These are phyloP conservation scores for Oceanites oceanicus DNA, from an alignment of 2,113 vertebrate species.

Conservation along the genomic window DNA sequence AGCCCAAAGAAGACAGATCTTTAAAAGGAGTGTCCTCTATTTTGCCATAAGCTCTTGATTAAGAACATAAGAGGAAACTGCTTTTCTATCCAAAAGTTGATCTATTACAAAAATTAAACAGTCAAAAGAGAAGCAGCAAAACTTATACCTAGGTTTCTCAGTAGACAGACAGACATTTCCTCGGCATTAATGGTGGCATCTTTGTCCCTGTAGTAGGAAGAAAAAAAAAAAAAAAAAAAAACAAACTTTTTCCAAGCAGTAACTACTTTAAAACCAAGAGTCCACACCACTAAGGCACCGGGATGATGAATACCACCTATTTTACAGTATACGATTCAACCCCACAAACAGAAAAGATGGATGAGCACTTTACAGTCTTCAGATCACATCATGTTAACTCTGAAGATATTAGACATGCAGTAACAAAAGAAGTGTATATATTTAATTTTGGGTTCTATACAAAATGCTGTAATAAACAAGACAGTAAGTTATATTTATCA, in stretches of 20 bases:
- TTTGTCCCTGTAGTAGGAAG: constrained; percentile 75
- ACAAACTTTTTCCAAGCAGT: background rate
- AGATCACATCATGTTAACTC: background rate
- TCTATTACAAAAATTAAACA: background rate
- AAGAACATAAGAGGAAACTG: background rate
- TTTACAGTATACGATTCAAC: background rate
- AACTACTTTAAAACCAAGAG: background rate
- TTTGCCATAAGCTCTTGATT: background rate
- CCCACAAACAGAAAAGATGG: background rate
- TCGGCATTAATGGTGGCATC: constrained; percentile 79
- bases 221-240: background rate
- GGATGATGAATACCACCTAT: background rate
- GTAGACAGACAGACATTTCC: constrained; percentile 84
- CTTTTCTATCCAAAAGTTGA: background rate
- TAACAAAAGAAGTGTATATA: background rate
- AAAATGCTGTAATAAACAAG: background rate
- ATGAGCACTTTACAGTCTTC: background rate
- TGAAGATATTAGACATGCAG: background rate
- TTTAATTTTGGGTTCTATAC: background rate
- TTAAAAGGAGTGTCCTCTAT: background rate
- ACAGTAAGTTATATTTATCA: fast-evolving
- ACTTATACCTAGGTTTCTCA: constrained; percentile 84
- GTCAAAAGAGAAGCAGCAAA: background rate
- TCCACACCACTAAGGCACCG: background rate
- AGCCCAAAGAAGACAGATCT: background rate